A percentile compares a stretch with the other conserved stretches of the same genome.
These are phyloP conservation scores for Eclectus roratus DNA, from an alignment of 2,113 vertebrate species.

Conservation along the genomic window DNA sequence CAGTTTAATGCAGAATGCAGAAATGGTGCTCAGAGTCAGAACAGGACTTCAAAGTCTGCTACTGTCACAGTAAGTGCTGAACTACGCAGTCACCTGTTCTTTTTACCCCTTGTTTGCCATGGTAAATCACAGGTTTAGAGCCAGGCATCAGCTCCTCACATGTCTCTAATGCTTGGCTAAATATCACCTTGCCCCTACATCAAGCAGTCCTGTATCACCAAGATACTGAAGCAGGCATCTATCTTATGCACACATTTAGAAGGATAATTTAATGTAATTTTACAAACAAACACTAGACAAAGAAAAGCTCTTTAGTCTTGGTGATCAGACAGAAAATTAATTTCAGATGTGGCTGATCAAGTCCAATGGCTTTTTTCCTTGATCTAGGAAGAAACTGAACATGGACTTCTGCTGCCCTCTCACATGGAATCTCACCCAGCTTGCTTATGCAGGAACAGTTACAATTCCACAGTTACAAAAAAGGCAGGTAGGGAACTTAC, in stretches of 20 bases:
- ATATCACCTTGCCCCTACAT: not conserved
- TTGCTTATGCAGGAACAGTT: not conserved
- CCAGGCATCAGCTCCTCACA: not conserved
- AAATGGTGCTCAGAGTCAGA: not conserved
- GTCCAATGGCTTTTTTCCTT: not conserved
- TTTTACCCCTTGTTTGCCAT: not conserved
- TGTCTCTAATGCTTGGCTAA: not conserved
- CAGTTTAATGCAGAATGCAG: not conserved
- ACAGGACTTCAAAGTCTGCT: not conserved
- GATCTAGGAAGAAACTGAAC: not conserved
- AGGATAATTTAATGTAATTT: not conserved
- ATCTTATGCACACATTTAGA: not conserved
- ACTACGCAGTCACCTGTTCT: not conserved
- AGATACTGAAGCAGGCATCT: not conserved
- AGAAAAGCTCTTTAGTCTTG: not conserved
- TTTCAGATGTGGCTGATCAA: not conserved
- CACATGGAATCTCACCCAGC: not conserved
- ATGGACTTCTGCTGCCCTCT: not conserved
- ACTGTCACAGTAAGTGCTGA: not conserved
- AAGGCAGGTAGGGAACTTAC: not conserved
- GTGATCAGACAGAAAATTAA: not conserved
- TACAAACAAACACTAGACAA: not conserved
- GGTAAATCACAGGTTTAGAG: not conserved
- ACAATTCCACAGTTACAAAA: not conserved
- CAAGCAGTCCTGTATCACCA: not conserved